These are phyloP conservation scores for Zophobas atratus DNA, from an alignment of 1,140 invertebrate species.

Conservation along the genomic window DNA sequence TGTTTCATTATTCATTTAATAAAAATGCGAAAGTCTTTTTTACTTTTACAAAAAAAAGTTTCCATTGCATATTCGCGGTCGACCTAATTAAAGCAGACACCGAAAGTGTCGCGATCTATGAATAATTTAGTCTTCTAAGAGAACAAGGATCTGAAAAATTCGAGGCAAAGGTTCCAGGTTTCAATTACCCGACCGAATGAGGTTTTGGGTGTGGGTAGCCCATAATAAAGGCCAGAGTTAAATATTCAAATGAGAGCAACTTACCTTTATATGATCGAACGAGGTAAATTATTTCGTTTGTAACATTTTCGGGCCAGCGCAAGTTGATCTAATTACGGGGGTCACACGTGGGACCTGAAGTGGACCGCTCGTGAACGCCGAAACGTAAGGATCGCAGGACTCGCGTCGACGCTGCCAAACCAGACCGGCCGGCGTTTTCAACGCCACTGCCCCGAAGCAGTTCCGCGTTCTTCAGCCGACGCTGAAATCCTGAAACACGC, in stretches of 20 bases:
- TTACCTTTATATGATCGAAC: constrained; percentile 7
- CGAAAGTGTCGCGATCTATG: not conserved
- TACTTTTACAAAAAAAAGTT: not conserved
- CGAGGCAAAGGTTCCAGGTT: not conserved
- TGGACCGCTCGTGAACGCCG: not conserved
- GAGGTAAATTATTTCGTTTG: constrained; percentile 1
- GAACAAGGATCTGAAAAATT: not conserved
- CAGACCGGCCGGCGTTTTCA: constrained; percentile 18
- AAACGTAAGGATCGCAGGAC: constrained; percentile 19
- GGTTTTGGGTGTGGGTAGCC: not conserved
- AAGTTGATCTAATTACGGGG: constrained; percentile 12
- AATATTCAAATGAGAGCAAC: constrained; percentile 2
- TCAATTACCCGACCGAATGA: not conserved
- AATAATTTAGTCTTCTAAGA: not conserved
- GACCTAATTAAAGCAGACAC: not conserved
- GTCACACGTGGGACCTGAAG: constrained; percentile 10
- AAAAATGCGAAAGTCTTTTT: constrained; percentile 4
- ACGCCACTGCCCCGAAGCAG: constrained; percentile 22
- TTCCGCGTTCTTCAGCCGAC: constrained; percentile 37
- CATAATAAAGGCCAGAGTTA: not conserved
- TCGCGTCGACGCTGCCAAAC: constrained; percentile 25
- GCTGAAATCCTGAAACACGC: constrained; percentile 36
- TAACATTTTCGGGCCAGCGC: not conserved
- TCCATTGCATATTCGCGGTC: not conserved
- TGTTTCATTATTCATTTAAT: constrained; percentile 6